Evolutionary conservation across 2,797 vertebrate genomes (phyloP), one percentile per base, ranked within the genome.

Genomic region (Pangasius mekongensis): DNA sequence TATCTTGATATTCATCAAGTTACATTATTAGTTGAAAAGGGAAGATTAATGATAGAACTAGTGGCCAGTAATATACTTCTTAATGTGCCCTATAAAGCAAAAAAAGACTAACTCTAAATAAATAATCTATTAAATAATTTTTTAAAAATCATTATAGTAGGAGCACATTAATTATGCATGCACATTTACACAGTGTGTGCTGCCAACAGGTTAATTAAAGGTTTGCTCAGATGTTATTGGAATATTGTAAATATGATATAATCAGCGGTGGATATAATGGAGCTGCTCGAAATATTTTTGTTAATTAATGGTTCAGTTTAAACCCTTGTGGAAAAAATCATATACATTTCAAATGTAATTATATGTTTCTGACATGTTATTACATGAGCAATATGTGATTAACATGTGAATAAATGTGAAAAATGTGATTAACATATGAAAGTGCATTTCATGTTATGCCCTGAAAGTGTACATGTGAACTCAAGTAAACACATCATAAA

Each of bases 141-240:
- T 9, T 20, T 0, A 81, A 36, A 82, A 13, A 24, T 60, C 33
- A 82, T 81, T 60, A 82, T 14, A 58, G 54, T 60, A 60, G 33
- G 39, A 60, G 20, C 8, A 54, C 1, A 36, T 58, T 22, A 33
- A 18, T 82, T 82, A 82, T 82, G 56, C 33, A 62, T 82, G 33
- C 56, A 27, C 1, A 82, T 60, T 56, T 82, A 39, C 33, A 74
- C 54, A 20, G 36, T 56, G 54, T 39, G 39, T 83, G 39, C 36
- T 85, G 52, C 36, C 30, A 49, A 80, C 24, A 80, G 22, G 58
- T 36, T 74, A 71, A 83, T 74, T 73, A 87, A 86, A 27, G n/a
- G 85, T 54, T 84, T 84, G 81, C 30, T 30, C 20, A 56, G 62
- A 69, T 69, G 30, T 39, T 18, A 56, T 36, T 78, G 76, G 49